Conservation (phyloP, 2,888 invertebrate species). For the Empis stercorea region DNA sequence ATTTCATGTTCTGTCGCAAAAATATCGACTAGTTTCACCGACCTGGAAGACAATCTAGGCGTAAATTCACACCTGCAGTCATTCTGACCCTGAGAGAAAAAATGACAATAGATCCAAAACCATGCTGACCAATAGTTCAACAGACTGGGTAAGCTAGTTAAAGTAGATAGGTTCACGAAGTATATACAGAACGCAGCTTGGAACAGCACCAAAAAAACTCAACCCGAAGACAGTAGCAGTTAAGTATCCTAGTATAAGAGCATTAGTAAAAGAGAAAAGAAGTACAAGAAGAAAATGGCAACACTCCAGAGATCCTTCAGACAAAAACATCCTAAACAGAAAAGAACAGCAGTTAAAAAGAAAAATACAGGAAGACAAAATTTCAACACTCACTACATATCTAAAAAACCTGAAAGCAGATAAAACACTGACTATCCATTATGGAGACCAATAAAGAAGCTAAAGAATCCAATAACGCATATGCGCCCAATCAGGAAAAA, state of each 20-base stretch:
- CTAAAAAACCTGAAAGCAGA: not conserved
- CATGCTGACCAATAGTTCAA: not conserved
- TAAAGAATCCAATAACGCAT: not conserved
- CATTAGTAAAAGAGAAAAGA: not conserved
- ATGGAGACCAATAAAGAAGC: not conserved
- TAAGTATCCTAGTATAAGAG: not conserved
- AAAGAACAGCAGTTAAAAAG: not conserved
- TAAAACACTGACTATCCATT: not conserved
- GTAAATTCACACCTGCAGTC: slow-evolving; percentile 1
- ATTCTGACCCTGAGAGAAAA: not conserved
- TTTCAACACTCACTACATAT: not conserved
- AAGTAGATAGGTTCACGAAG: not conserved
- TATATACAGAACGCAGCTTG: not conserved
- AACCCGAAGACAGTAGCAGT: not conserved
- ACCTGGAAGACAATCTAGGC: not conserved
- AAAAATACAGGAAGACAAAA: not conserved
- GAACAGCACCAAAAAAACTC: not conserved
- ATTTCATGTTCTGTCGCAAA: not conserved
- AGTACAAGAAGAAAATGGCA: not conserved
- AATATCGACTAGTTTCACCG: not conserved
- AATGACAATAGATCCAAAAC: not conserved
- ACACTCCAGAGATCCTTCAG: not conserved
- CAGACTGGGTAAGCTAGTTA: not conserved
- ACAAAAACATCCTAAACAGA: not conserved
- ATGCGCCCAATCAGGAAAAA: not conserved